Conservation (phyloP, 2,113 vertebrate species). For the Amphilophus citrinellus region DNA sequence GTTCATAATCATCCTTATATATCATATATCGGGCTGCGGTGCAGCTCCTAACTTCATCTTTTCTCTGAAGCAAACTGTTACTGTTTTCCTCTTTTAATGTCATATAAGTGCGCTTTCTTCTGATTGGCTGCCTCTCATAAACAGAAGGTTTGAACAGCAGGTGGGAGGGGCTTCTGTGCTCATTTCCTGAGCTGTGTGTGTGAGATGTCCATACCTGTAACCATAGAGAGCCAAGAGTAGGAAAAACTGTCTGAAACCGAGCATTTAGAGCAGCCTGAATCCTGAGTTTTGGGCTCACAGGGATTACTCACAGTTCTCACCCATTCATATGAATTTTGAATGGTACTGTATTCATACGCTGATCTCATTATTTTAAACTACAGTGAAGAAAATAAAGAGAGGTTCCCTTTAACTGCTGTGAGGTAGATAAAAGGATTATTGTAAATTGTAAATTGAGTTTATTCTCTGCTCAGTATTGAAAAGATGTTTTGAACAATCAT, state of each 20-base stretch:
- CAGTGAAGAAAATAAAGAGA: neutral
- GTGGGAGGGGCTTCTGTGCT: neutral
- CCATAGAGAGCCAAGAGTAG: neutral
- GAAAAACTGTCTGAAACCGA: neutral
- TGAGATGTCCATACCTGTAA: neutral
- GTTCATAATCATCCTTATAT: neutral
- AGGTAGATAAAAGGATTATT: neutral
- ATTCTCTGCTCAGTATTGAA: accelerated
- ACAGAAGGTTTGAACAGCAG: neutral
- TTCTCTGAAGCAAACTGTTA: neutral
- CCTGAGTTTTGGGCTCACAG: no score
- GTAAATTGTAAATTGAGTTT: neutral
- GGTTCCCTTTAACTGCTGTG: neutral
- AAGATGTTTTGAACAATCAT: accelerated
- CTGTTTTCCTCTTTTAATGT: neutral
- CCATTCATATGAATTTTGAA: no score
- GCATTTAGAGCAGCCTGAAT: neutral
- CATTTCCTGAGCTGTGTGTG: neutral
- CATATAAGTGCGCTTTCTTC: neutral
- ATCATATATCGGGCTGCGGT: neutral
- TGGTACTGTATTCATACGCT: no score
- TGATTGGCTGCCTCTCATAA: neutral
- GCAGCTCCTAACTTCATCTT: neutral
- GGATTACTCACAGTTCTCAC: no score
- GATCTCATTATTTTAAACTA: neutral